Percentiles rank a stretch among this genome's conserved stretches.
These are phyloP conservation scores for Andrena bicolor DNA, from an alignment of 2,888 invertebrate species.

Conservation along the genomic window DNA sequence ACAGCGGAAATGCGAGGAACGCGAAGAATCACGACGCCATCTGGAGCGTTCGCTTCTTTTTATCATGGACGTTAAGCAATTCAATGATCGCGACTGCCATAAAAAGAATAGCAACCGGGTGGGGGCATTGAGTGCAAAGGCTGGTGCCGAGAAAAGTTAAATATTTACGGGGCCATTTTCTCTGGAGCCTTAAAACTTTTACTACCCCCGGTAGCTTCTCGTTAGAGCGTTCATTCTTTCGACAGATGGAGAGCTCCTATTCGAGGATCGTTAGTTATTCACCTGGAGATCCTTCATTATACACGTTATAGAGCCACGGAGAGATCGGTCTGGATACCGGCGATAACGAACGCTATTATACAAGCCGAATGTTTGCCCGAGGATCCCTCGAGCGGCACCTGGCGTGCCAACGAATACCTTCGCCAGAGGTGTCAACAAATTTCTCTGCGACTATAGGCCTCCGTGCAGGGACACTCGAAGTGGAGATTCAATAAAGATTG, in stretches of 20 bases:
- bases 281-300: background rate
- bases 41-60: background rate
- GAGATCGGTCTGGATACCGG: background rate
- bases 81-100: background rate
- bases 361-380: background rate
- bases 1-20: background rate
- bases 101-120: background rate
- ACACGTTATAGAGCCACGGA: background rate
- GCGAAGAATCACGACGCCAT: background rate
- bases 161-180: slow-evolving; percentile 39
- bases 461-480: slow-evolving; percentile 11
- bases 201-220: slow-evolving; percentile 13
- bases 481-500: background rate
- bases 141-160: slow-evolving; percentile 15
- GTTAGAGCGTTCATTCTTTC: background rate
- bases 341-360: slow-evolving; percentile 29
- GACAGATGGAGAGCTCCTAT: slow-evolving; percentile 18
- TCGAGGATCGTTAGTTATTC: slow-evolving; percentile 44
- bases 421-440: background rate
- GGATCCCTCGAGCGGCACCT: slow-evolving; percentile 1
- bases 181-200: slow-evolving; percentile 25
- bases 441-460: background rate
- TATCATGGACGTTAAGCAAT: background rate
- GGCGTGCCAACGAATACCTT: background rate
- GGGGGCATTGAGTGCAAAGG: slow-evolving; percentile 2